Conservation (phyloP, 2,888 invertebrate genomes). For the Machimus rusticus region DNA sequence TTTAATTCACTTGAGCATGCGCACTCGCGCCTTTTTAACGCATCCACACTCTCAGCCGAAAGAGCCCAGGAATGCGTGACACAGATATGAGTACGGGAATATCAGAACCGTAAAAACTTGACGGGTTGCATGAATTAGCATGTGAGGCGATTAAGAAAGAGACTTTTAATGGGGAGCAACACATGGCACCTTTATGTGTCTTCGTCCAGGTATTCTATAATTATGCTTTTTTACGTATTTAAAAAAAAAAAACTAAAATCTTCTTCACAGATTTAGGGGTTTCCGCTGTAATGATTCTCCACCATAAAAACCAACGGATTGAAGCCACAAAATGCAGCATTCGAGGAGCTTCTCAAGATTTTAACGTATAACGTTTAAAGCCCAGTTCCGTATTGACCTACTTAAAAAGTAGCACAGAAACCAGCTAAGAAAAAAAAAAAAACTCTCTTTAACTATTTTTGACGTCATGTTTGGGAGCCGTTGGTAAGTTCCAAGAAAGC, state of each 20-base stretch:
- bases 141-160: not conserved
- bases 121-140: not conserved
- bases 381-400: slow-evolving; percentile 43
- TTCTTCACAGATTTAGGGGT: not conserved
- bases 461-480: not conserved
- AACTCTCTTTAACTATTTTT: not conserved
- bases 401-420: slow-evolving; percentile 38
- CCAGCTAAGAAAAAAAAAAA: not conserved
- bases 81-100: not conserved
- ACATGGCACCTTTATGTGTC: not conserved
- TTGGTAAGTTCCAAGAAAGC: not conserved
- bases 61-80: not conserved
- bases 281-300: not conserved
- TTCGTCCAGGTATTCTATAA: not conserved
- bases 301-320: not conserved
- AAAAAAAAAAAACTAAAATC: not conserved
- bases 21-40: not conserved
- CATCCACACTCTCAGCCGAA: not conserved
- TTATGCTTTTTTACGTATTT: not conserved
- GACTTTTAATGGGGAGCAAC: not conserved
- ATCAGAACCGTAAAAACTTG: not conserved
- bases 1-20: not conserved
- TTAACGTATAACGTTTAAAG: slow-evolving; percentile 33
- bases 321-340: not conserved
- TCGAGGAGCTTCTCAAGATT: not conserved